These are phyloP conservation scores for Embiotoca jacksoni DNA, from an alignment of 2,113 vertebrate genomes.

Conservation along the genomic window DNA sequence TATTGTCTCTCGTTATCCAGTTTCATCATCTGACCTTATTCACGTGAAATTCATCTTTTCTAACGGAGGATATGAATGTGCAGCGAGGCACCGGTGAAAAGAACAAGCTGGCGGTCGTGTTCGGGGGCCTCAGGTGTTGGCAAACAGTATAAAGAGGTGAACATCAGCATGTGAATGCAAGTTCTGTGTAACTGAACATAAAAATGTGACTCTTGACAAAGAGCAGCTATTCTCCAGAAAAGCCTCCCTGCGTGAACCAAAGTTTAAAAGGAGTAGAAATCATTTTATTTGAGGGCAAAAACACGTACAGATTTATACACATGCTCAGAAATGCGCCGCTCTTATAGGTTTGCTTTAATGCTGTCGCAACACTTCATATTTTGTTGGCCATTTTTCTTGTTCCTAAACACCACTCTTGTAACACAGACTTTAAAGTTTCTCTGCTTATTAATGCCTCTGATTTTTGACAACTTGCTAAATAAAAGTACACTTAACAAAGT, in stretches of 20 bases:
- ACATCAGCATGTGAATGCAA: neutral
- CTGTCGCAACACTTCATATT: too few species aligned
- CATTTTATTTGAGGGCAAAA: too few species aligned
- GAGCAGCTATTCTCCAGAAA: neutral
- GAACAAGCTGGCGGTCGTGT: too few species aligned
- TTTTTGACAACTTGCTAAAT: neutral
- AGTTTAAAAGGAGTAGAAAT: neutral
- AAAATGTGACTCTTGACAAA: conserved; percentile 44
- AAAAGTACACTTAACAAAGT: neutral
- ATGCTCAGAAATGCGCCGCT: too few species aligned
- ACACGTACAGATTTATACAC: too few species aligned
- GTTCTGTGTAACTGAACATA: conserved; percentile 2
- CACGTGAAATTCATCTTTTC: neutral
- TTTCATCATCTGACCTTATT: neutral
- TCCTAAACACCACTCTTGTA: neutral
- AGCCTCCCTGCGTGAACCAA: neutral
- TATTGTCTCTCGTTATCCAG: neutral
- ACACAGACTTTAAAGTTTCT: neutral
- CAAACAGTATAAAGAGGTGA: conserved; percentile 30
- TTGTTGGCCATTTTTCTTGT: too few species aligned
- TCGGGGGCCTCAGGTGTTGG: conserved; percentile 1
- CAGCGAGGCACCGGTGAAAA: neutral
- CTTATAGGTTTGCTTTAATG: too few species aligned
- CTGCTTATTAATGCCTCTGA: conserved; percentile 1
- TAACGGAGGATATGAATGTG: too few species aligned